Conservation (phyloP, 2,797 vertebrate genomes). For the Enteromius viviparus region DNA sequence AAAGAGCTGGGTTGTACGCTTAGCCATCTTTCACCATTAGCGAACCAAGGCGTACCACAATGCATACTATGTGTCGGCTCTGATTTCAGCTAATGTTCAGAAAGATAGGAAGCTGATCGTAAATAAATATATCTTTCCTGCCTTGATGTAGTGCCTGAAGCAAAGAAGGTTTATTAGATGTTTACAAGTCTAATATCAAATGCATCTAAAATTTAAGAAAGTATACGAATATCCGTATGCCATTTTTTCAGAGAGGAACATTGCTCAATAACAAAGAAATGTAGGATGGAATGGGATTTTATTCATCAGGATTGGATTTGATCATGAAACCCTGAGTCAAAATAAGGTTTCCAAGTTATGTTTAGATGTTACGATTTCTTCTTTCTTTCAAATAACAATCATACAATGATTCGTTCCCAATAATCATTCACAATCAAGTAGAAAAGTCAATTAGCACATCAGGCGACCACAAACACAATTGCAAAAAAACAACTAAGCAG, state of each 20-base stretch:
- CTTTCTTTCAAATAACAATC: not conserved
- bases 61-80: not conserved
- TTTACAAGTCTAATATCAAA: not conserved
- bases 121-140: not conserved
- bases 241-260: not conserved
- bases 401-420: not conserved
- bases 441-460: not conserved
- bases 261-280: not conserved
- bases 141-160: not conserved
- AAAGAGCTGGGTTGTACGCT: constrained; percentile 40
- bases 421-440: not conserved
- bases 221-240: not conserved
- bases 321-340: not conserved
- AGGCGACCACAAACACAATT: not conserved
- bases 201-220: not conserved
- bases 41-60: constrained; percentile 27
- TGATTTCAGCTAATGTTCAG: constrained; percentile 1
- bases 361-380: not conserved
- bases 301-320: not conserved
- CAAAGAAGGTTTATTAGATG: not conserved
- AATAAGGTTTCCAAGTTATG: not conserved
- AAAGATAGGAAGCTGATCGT: not conserved
- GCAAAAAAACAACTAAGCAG: not conserved
- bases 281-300: not conserved
- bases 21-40: constrained; percentile 35